Percentiles rank a stretch among this genome's conserved stretches.
phyloP scores from a whole-genome alignment of 1,140 invertebrate genomes.

The Alviniconcha marisindica region DNA sequence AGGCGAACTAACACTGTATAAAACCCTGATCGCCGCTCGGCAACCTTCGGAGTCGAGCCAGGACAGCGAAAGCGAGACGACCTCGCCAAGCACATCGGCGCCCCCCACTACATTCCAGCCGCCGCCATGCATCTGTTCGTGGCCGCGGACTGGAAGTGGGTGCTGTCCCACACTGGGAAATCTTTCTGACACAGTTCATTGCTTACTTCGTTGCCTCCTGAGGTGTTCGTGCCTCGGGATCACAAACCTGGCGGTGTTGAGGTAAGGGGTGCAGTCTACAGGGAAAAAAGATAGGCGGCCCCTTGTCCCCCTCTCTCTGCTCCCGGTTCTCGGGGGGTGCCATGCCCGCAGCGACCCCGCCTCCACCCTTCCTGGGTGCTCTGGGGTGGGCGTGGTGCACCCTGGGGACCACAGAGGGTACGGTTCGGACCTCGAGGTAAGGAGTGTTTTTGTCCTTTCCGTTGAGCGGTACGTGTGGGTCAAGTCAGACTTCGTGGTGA shows the following conservation, averaged over 20 bases:
- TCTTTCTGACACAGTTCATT: not conserved
- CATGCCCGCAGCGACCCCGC: conserved; percentile 33
- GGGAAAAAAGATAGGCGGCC: conserved; percentile 24
- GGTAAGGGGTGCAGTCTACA: conserved; percentile 10
- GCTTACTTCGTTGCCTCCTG: conserved; percentile 46
- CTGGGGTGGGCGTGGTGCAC: conserved; percentile 32
- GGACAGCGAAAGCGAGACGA: not conserved
- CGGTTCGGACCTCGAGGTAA: conserved; percentile 13
- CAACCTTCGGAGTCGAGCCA: conserved; percentile 9
- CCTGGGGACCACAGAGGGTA: conserved; percentile 41
- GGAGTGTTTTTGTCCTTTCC: not conserved
- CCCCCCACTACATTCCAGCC: conserved; percentile 21
- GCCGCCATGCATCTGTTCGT: conserved; percentile 16
- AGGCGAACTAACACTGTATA: not conserved
- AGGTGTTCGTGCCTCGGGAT: conserved; percentile 41
- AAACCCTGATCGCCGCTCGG: not conserved
- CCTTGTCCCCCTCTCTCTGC: conserved; percentile 36
- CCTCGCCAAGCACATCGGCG: not conserved
- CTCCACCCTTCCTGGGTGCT: too few relatives aligned
- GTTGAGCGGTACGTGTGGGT: not conserved
- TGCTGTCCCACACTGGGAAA: conserved; percentile 37
- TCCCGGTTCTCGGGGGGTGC: conserved; percentile 39
- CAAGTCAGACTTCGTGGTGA: not conserved
- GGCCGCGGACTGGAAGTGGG: conserved; percentile 43
- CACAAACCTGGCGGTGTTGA: conserved; percentile 16